Base-by-base conservation (phyloP, 2,113 vertebrate species). In the Xenopus borealis region DNA sequence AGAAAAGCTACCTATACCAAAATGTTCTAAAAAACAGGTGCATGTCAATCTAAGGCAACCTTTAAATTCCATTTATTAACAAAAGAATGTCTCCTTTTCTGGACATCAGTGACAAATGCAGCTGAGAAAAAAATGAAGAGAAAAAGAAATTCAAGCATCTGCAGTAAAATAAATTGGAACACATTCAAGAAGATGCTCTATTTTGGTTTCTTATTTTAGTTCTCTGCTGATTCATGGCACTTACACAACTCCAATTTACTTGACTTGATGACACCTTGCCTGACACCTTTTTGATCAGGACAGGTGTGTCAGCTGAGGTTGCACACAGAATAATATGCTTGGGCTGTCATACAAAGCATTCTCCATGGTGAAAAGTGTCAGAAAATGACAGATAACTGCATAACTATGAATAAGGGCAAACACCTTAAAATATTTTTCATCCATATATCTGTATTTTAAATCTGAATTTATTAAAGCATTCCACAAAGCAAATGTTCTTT, bases 241-340 rank as follows among this genome's bases (percentile, higher is more conserved):
- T 77, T 70, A 70, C 74, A 70, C 74, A 77, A 70, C 74, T 77
- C 74, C 74, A 77, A 77, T 77, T 77, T 77, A 77, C 74, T 77
- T 70, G 74, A 69, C 74, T 69, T 77, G 67, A 77, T 67, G 69
- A 77, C 74, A 77, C 66, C 74, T 62, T 64, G 74, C 59, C 46
- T 77, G 74, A 77, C 74, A 77, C 74, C 66, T 69, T 67, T 77
- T 77, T 77, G 74, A 77, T 77, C 66, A 77, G 67, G 67, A 77
- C 74, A 77, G 74, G 74, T 69, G 74, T 77, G 74, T 69, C 74
- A 77, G 74, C 68, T 64, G 74, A 70, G 74, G 74, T 64, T 77
- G 67, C 30, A 18, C 66, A 70, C 59, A 70, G 50, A 77, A 77
- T 77, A 70, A 57, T 69, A 70, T 70, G 67, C 74, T 70, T 55